phyloP scores from a whole-genome alignment of 2,113 vertebrate species.

The Miniopterus natalensis region DNA sequence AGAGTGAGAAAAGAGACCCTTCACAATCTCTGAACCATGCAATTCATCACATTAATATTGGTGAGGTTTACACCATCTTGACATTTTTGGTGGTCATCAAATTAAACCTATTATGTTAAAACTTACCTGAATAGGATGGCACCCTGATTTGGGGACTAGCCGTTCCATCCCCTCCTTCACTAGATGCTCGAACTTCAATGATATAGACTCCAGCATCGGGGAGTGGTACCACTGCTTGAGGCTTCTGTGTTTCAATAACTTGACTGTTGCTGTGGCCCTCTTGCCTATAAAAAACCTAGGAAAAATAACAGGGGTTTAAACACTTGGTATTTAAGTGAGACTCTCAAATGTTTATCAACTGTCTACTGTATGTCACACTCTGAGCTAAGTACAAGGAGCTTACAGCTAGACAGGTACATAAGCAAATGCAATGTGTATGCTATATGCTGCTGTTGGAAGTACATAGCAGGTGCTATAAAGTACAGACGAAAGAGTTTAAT shows the following conservation, averaged over 20 bases:
- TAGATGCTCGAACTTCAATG: conserved; percentile 95
- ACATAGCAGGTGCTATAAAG: not conserved
- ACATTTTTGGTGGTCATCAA: not conserved
- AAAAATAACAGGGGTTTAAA: conserved; percentile 35
- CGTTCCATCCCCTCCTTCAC: conserved; percentile 96
- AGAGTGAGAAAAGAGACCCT: not conserved
- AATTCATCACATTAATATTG: not conserved
- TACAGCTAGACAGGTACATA: not conserved
- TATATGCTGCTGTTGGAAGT: not conserved
- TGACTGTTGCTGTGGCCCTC: conserved; percentile 94
- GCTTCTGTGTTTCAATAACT: conserved; percentile 96
- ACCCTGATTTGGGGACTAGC: conserved; percentile 95
- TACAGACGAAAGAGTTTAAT: not conserved
- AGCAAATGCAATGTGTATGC: not conserved
- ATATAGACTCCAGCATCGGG: conserved; percentile 96
- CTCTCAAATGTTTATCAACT: not conserved
- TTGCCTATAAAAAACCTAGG: conserved; percentile 94
- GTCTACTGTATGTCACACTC: not conserved
- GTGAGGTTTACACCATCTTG: not conserved
- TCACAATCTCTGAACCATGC: not conserved
- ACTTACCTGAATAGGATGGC: conserved; percentile 94
- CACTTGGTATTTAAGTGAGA: not conserved
- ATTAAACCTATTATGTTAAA: not conserved
- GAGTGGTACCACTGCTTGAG: conserved; percentile 93
- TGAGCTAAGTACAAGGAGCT: not conserved